phyloP scores from a whole-genome alignment of 2,888 invertebrate genomes.

The Melinaea marsaeus region DNA sequence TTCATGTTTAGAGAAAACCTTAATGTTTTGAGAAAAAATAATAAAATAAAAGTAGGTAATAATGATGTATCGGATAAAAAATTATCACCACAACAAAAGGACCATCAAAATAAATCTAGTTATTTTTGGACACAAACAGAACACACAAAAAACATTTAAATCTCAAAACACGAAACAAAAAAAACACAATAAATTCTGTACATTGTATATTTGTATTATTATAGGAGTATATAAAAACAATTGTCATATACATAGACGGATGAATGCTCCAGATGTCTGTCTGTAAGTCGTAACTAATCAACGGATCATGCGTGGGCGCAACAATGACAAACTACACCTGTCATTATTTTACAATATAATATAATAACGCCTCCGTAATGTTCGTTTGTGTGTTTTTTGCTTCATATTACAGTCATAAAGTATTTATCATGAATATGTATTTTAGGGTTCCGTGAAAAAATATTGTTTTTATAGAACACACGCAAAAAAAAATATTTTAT shows the following conservation, averaged over 20 bases:
- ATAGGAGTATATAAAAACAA: neutral
- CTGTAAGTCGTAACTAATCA: constrained; percentile 37
- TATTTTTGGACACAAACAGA: no score
- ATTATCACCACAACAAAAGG: no score
- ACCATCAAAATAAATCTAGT: no score
- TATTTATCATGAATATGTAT: constrained; percentile 5
- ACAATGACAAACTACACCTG: constrained; percentile 44
- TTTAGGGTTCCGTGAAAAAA: neutral
- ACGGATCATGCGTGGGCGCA: constrained; percentile 50
- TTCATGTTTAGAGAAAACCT: no score
- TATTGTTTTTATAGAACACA: no score
- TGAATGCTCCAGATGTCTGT: constrained; percentile 28
- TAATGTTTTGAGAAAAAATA: no score
- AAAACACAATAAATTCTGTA: no score
- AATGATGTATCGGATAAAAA: no score
- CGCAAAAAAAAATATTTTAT: no score
- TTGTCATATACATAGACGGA: constrained; percentile 22
- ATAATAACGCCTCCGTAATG: constrained; percentile 56
- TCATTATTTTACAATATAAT: constrained; percentile 62
- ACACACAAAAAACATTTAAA: no score
- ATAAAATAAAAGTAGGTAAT: no score
- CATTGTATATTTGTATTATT: neutral
- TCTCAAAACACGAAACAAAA: no score
- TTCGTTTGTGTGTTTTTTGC: constrained; percentile 51
- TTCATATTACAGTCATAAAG: constrained; percentile 23